A percentile compares a stretch with the other conserved stretches of the same genome.
Evolutionary conservation across 2,797 vertebrate species (phyloP).

Genomic region (Phalanger gymnotis): DNA sequence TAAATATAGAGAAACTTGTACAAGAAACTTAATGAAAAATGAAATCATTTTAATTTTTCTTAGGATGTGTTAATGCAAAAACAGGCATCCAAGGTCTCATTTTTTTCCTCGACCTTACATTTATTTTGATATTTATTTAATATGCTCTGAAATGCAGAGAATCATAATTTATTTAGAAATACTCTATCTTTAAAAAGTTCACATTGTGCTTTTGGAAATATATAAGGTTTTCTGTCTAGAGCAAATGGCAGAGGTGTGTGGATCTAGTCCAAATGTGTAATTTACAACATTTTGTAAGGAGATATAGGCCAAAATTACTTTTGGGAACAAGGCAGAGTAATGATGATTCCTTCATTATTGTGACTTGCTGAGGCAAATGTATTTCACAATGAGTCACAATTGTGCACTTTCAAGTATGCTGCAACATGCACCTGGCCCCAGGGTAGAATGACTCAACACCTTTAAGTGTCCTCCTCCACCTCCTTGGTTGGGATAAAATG

Average conservation of each 20-base stretch:
- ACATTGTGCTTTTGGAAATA: slow-evolving; percentile 51
- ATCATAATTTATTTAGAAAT: slow-evolving; percentile 27
- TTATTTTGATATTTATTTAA: not conserved
- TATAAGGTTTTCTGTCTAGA: slow-evolving; percentile 35
- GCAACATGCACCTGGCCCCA: slow-evolving; percentile 43
- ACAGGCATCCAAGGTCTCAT: slow-evolving; percentile 21
- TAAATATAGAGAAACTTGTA: not conserved
- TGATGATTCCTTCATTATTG: slow-evolving; percentile 42
- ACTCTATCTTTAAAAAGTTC: slow-evolving; percentile 43
- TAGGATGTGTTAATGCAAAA: not conserved
- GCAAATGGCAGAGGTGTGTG: slow-evolving; percentile 59
- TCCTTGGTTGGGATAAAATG: not conserved
- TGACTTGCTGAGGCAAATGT: slow-evolving; percentile 74
- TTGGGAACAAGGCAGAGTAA: slow-evolving; percentile 52
- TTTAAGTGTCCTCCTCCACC: slow-evolving; percentile 40
- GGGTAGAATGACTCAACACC: slow-evolving; percentile 48
- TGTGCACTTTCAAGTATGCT: slow-evolving; percentile 68
- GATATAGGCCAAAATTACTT: slow-evolving; percentile 73
- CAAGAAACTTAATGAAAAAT: slow-evolving; percentile 5
- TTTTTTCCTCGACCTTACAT: not conserved
- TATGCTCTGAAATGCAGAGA: not conserved
- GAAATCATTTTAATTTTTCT: slow-evolving; percentile 18
- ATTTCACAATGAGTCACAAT: slow-evolving; percentile 61
- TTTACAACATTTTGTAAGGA: slow-evolving; percentile 71
- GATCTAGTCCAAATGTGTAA: slow-evolving; percentile 65